phyloP scores from a whole-genome alignment of 2,113 vertebrate species.

The Trogon melanurus region DNA sequence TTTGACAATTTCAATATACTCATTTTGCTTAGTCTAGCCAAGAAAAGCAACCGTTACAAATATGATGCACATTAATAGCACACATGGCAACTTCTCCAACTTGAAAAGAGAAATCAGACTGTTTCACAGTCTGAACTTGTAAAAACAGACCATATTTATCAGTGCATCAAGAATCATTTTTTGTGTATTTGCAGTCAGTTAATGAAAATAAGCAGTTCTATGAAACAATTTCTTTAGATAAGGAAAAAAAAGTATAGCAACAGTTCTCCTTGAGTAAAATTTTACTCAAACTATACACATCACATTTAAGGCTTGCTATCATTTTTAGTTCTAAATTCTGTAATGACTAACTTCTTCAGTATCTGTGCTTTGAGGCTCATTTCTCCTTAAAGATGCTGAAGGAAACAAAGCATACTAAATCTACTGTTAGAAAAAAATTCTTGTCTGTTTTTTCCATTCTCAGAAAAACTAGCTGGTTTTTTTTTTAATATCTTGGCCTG shows the following conservation, averaged over 20 bases:
- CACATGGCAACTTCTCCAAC: background rate
- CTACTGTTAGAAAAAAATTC: background rate
- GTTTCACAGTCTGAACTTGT: background rate
- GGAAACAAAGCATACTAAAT: background rate
- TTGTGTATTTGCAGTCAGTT: background rate
- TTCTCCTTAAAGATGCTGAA: background rate
- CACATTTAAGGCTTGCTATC: background rate
- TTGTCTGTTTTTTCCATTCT: background rate
- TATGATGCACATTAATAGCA: background rate
- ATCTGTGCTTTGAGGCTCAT: background rate
- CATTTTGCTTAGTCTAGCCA: background rate
- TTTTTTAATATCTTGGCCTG: background rate
- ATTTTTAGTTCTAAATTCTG: background rate
- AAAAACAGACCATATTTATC: background rate
- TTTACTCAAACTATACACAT: background rate
- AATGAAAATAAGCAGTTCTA: background rate
- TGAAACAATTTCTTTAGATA: background rate
- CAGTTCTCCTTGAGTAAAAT: background rate
- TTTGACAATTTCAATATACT: background rate
- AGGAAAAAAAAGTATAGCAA: background rate
- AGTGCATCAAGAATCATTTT: background rate
- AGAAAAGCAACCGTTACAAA: background rate
- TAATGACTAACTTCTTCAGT: background rate
- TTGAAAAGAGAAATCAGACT: background rate
- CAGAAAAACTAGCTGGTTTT: background rate